These are phyloP conservation scores for Galeopterus variegatus DNA, from an alignment of 2,113 vertebrate genomes.

Conservation along the genomic window DNA sequence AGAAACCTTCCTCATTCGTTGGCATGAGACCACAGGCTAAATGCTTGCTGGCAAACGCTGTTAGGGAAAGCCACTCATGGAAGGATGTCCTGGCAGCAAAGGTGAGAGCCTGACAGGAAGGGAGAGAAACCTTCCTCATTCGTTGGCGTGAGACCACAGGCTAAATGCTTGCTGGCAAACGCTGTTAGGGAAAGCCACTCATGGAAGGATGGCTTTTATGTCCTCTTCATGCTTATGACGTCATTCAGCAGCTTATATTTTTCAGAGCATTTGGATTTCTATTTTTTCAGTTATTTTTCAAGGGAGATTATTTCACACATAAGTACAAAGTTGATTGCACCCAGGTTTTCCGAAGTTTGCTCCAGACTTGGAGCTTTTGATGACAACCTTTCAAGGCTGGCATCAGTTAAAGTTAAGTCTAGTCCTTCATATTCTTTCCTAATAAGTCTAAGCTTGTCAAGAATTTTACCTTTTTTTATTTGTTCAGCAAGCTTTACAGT, in stretches of 20 bases:
- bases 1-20: neutral
- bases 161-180: neutral
- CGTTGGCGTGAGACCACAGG: neutral
- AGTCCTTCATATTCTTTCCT: slow-evolving; percentile 1
- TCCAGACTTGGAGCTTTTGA: neutral
- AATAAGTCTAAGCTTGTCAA: slow-evolving; percentile 56
- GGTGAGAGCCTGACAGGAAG: neutral
- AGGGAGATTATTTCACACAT: neutral
- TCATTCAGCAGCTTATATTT: neutral
- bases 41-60: neutral
- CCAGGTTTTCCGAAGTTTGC: slow-evolving; percentile 28
- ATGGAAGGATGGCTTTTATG: neutral
- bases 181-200: neutral
- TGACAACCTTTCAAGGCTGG: neutral
- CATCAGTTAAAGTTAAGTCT: slow-evolving; percentile 36
- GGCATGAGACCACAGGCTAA: neutral
- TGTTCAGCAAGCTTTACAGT: slow-evolving; percentile 30
- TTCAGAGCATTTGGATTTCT: neutral
- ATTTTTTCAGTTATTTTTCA: slow-evolving; percentile 32
- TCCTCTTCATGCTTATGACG: neutral
- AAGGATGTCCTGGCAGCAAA: neutral
- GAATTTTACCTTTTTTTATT: slow-evolving; percentile 46
- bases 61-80: no score
- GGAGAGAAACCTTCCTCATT: neutral
- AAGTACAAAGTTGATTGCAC: neutral